A percentile compares a stretch with the other conserved stretches of the same genome.
Conservation (phyloP, 1,140 invertebrate species). For the Zaprionus taronus region DNA sequence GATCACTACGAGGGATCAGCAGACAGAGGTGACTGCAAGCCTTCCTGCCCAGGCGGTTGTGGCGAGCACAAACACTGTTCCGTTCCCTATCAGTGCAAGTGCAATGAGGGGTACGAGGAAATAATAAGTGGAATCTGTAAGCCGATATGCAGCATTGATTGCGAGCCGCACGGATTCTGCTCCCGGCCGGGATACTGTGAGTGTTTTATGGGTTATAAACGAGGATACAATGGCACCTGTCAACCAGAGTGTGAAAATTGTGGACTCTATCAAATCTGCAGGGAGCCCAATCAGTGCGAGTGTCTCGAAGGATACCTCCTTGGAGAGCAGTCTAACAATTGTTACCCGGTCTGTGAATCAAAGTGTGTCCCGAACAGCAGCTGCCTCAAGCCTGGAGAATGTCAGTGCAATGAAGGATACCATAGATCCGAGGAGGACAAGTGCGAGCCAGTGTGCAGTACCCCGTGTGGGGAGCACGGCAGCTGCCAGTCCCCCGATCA, state of each 20-base stretch:
- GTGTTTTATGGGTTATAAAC: constrained; percentile 64
- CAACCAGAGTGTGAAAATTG: constrained; percentile 85
- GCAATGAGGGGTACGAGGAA: constrained; percentile 42
- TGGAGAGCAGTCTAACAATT: constrained; percentile 33
- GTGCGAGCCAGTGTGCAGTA: constrained; percentile 85
- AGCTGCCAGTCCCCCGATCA: constrained; percentile 30
- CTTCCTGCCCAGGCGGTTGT: constrained; percentile 60
- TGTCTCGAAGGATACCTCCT: constrained; percentile 86
- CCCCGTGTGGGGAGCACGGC: constrained; percentile 45
- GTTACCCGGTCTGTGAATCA: constrained; percentile 51
- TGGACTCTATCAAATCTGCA: constrained; percentile 85
- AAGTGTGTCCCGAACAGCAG: constrained; percentile 46
- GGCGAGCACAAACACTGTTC: constrained; percentile 22
- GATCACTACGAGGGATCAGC: constrained; percentile 26
- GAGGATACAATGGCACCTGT: constrained; percentile 77
- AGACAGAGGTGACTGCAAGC: constrained; percentile 84
- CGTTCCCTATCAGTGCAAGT: constrained; percentile 34
- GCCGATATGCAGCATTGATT: constrained; percentile 25
- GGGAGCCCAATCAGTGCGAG: constrained; percentile 86
- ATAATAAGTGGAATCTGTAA: constrained; percentile 44
- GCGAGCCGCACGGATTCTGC: constrained; percentile 61
- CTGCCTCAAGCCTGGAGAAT: constrained; percentile 43
- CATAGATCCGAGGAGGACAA: constrained; percentile 7
- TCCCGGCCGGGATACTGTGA: constrained; percentile 55
- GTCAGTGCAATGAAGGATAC: constrained; percentile 83